These are phyloP conservation scores for Lacerta bilineata DNA, from an alignment of 2,797 vertebrate species.

Conservation along the genomic window DNA sequence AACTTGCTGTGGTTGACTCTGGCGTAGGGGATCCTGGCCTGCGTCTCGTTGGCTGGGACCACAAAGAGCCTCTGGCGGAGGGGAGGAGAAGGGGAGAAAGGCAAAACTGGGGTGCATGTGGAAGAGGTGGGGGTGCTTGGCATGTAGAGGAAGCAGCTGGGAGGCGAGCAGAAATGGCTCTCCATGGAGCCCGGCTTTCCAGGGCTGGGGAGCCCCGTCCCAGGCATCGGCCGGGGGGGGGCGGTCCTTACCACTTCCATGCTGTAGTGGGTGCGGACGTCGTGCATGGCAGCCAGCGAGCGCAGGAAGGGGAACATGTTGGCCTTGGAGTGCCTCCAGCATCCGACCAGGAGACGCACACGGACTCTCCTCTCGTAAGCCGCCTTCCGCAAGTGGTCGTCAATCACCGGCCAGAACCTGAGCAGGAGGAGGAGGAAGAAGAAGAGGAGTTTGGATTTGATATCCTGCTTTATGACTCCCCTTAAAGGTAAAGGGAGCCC, in stretches of 20 bases:
- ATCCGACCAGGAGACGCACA: constrained; percentile 27
- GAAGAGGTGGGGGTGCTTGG: too few relatives aligned
- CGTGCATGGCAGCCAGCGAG: constrained; percentile 86
- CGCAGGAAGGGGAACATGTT: constrained; percentile 42
- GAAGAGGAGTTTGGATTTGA: too few relatives aligned
- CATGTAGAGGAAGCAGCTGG: neutral
- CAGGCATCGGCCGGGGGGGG: too few relatives aligned
- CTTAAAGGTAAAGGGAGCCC: too few relatives aligned
- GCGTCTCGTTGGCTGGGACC: constrained; percentile 82
- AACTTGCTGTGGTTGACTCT: constrained; percentile 97
- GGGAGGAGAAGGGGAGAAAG: neutral
- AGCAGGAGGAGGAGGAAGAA: neutral
- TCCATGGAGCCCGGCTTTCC: too few relatives aligned
- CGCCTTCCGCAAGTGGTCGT: constrained; percentile 82
- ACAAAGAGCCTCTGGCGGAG: constrained; percentile 87
- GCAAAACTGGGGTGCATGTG: neutral
- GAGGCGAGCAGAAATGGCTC: too few relatives aligned
- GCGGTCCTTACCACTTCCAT: constrained; percentile 87
- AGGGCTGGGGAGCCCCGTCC: too few relatives aligned
- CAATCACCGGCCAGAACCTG: constrained; percentile 93
- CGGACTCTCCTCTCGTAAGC: constrained; percentile 78
- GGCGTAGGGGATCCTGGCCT: constrained; percentile 88
- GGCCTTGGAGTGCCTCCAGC: constrained; percentile 38
- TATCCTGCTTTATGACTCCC: too few relatives aligned
- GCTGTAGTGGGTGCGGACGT: constrained; percentile 78